Evolutionary conservation across 2,797 vertebrate species (phyloP), one percentile per base, ranked within the genome.

Genomic region (Amblyopsis hoosieri): DNA sequence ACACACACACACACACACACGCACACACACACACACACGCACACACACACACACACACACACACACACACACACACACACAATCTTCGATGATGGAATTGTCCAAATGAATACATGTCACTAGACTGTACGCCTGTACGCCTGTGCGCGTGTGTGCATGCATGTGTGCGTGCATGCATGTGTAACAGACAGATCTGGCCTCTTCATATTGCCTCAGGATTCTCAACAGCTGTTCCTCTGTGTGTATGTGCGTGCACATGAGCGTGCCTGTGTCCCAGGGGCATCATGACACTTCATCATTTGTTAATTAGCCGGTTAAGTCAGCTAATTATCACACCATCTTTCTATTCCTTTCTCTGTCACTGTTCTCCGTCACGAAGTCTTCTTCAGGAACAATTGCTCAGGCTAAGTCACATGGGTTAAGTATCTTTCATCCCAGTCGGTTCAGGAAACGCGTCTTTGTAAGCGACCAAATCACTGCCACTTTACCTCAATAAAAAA

Each of bases 301-400:
- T 81, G 76, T 77, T 86, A 86, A 87, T 87, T 87, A 87, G 83
- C 80, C 79, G 72, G 78, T 86, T 87, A 86, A 88, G 72, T 79
- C 81, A 78, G 72, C 69, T 87, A 84, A 90, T 90, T 87, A 88
- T 76, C 79, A 66, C 33, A n/a, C 69, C 77, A 75, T 77, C 71
- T 77, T 78, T 74, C 52, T 67, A 47, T 54, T 82, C 33, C 67
- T 74, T 70, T 79, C 69, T 75, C 80, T 74, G 72, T 70, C 53
- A 66, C 62, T 64, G 64, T 67, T 63, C 67, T 54, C 70, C 62
- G 69, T 64, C 72, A 13, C 37, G 46, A 5, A 23, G 46, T 64
- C 60, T 14, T 6, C 60, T 60, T 60, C 6, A 64, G 57, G 75
- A 83, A 71, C 62, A 31, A 60, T 3, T 9, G 61, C 29, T 37